Base-by-base conservation (phyloP, 2,113 vertebrate genomes). In the Festucalex cinctus region DNA sequence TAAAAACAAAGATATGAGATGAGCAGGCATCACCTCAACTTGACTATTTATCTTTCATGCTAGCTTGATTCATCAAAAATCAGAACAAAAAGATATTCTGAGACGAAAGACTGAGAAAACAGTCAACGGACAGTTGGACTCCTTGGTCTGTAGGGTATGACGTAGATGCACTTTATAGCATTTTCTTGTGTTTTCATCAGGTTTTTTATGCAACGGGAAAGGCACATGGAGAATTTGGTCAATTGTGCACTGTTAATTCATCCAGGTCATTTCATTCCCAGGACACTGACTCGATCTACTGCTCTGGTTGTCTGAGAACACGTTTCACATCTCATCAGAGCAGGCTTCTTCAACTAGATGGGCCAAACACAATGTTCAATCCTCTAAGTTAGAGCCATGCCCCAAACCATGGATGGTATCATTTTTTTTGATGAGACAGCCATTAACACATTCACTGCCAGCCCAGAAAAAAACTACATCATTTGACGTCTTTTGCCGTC, bases 51-150 rank as follows among this genome's bases (percentile, higher is more conserved):
- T 68, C 70, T 68, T n/a, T 74, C 51, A 35, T 73, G 56, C 75
- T 75, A 77, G 80, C 71, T 62, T 20, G 75, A 73, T 71, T 76
- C 73, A 37, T 57, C 17, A 65, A 65, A 51, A 63, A 46, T 20
- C n/a, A 51, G 9, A 51, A 9, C 7, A 51, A n/a, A 49, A 43
- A 20, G 41, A 76, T 64, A 75, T 77, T 81, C 24, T 60, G 75
- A 57, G 68, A 53, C 80, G 72, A 39, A 36, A 37, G 32, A 58
- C 17, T 24, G 24, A 9, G 63, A 78, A 82, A 88, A 83, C 82
- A n/a, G 2, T 86, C 81, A 86, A 76, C 67, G 68, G 75, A 76
- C 65, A 68, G 73, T 75, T 86, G 84, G 76, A 83, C 3, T 46
- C 44, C 16, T 46, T 3, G 9, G 48, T n/a, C 48, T 9, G 20